phyloP scores from a whole-genome alignment of 2,888 invertebrate genomes.

The Polyploca ridens region DNA sequence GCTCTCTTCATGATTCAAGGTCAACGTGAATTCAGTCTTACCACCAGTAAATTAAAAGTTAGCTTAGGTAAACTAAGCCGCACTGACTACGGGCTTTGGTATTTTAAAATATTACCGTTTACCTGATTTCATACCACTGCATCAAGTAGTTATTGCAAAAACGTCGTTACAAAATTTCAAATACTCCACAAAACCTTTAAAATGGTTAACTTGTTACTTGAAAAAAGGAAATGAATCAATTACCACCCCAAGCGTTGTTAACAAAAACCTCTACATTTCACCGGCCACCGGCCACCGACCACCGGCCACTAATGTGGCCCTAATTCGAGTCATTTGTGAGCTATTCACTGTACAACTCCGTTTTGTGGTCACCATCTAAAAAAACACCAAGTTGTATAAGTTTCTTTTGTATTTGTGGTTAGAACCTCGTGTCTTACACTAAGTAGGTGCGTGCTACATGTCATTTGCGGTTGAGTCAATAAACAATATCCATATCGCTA shows the following conservation, averaged over 20 bases:
- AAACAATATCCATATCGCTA: neutral
- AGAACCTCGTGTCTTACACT: neutral
- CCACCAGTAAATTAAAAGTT: too few species aligned
- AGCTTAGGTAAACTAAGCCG: too few species aligned
- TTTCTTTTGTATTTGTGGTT: conserved; percentile 9
- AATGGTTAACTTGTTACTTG: conserved; percentile 23
- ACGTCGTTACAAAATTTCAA: neutral
- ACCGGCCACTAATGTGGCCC: conserved; percentile 38
- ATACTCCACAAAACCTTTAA: neutral
- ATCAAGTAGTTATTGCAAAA: too few species aligned
- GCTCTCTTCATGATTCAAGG: too few species aligned
- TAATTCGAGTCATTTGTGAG: conserved; percentile 47
- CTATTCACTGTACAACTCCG: conserved; percentile 35
- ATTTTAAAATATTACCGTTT: too few species aligned
- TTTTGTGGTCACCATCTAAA: conserved; percentile 33
- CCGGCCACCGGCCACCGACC: conserved; percentile 12
- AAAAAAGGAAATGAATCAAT: conserved; percentile 46
- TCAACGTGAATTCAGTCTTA: too few species aligned
- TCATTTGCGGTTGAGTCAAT: conserved; percentile 6
- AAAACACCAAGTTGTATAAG: conserved; percentile 19
- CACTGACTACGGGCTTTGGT: too few species aligned
- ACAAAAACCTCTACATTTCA: conserved; percentile 39
- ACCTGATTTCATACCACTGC: too few species aligned
- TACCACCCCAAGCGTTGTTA: conserved; percentile 26
- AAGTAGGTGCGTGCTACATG: neutral